phyloP scores from a whole-genome alignment of 1,140 invertebrate genomes.

The Achroia grisella region DNA sequence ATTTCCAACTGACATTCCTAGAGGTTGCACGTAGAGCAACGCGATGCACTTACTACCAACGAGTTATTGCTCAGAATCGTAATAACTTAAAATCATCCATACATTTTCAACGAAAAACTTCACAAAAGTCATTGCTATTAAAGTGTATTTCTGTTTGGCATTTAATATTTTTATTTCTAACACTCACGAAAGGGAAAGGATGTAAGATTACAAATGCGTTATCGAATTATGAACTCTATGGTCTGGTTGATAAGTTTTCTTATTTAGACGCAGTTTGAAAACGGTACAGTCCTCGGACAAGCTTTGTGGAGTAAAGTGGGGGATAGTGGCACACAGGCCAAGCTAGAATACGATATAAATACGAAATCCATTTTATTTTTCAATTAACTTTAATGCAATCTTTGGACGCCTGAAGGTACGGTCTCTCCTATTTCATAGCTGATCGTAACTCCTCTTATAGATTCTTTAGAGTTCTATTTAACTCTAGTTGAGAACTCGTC shows the following conservation, averaged over 20 bases:
- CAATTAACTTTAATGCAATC: slow-evolving; percentile 42
- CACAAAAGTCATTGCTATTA: slow-evolving; percentile 9
- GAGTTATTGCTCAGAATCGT: slow-evolving; percentile 9
- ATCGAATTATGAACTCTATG: slow-evolving; percentile 9
- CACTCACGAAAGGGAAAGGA: slow-evolving; percentile 2
- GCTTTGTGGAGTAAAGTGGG: slow-evolving; percentile 38
- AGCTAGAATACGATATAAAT: slow-evolving; percentile 30
- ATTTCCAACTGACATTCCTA: slow-evolving; percentile 51
- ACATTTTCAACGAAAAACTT: slow-evolving; percentile 2
- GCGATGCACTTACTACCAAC: slow-evolving; percentile 44
- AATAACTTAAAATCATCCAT: slow-evolving; percentile 18
- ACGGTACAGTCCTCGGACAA: slow-evolving; percentile 4
- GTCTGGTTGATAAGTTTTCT: neutral
- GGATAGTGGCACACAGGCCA: slow-evolving; percentile 27
- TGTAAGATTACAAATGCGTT: neutral
- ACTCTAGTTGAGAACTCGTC: too few relatives aligned
- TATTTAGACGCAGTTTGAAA: neutral
- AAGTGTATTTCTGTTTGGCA: slow-evolving; percentile 2
- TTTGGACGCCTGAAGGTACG: slow-evolving; percentile 3
- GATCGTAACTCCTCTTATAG: too few relatives aligned
- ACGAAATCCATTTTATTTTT: slow-evolving; percentile 42
- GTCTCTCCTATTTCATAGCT: too few relatives aligned
- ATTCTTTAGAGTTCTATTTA: too few relatives aligned
- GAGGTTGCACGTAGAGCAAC: slow-evolving; percentile 46
- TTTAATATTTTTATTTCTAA: neutral